Base-by-base conservation (phyloP, 2,888 invertebrate genomes). In the Hecatera dysodea region DNA sequence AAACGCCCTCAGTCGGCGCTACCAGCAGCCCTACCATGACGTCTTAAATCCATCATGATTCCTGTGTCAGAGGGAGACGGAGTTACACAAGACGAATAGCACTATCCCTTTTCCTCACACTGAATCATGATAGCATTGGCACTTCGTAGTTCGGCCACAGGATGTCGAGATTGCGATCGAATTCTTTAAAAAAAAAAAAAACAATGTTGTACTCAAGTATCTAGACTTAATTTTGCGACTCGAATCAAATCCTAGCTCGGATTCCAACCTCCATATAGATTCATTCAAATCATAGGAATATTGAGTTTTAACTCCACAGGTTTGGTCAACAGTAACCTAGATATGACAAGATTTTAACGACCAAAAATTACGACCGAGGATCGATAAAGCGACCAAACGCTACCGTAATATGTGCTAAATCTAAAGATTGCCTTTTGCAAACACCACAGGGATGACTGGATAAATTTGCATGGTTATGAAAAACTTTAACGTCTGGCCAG, bases 271-370 rank as follows among this genome's bases (percentile, higher is more conserved):
- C 15, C 12, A 46, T 53, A 46, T 19, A 24, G 1, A 12, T n/a
- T 27, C 36, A 9, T 59, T 36, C 0, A 2, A 42, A 46, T 36
- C 12, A 7, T 53, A 29, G n/a, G 15, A 8, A 17, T 19, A 27
- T 46, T n/a, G 56, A 33, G 19, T 73, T 53, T 4, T 22, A 19
- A 15, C 44, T 3, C 36, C 52, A 7, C n/a, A 1, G 3, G 1
- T 1, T 27, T 70, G 2, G 24, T 12, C 5, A 24, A n/a, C 42
- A 70, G 15, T 42, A 70, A 24, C n/a, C 17, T 42, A 42, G 24
- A 42, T 42, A 33, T 72, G 33, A 44, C 33, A 33, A 39, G 19
- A 15, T 22, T 36, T 36, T 46, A 27, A 42, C 69, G 27, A 39
- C 7, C 19, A 42, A 0, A 39, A 39, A 67, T 67, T 50, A 50